Evolutionary conservation across 2,888 invertebrate genomes (phyloP).

Genomic region (Abscondita cerata): DNA sequence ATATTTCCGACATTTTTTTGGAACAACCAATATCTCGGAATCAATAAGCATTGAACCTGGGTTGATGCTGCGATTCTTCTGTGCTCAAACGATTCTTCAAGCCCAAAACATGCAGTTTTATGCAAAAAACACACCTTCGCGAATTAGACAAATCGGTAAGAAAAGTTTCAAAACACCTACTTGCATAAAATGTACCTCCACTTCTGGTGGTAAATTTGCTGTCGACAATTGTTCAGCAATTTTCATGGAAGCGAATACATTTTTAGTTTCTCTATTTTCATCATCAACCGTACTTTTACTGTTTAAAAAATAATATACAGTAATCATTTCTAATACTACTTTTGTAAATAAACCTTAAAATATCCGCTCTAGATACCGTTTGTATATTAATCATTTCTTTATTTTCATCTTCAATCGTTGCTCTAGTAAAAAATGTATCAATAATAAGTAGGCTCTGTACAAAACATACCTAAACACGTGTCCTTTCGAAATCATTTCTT

Average conservation of each 20-base stretch:
- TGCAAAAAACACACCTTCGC: slow-evolving; percentile 62
- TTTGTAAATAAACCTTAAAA: no score
- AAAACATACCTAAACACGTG: no score
- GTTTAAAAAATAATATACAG: no score
- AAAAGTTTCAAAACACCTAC: slow-evolving; percentile 24
- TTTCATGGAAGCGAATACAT: background rate
- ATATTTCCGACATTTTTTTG: slow-evolving; percentile 71
- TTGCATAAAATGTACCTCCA: slow-evolving; percentile 59
- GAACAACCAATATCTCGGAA: slow-evolving; percentile 74
- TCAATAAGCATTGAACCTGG: slow-evolving; percentile 69
- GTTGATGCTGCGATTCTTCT: slow-evolving; percentile 71
- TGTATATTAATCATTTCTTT: no score
- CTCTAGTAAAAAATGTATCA: no score
- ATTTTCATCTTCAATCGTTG: no score
- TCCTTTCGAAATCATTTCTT: no score
- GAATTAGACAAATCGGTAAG: background rate
- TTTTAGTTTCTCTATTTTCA: background rate
- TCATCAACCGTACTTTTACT: no score
- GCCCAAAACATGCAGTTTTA: slow-evolving; percentile 70
- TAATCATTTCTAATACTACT: no score
- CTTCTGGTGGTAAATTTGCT: slow-evolving; percentile 34
- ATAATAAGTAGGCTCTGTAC: no score
- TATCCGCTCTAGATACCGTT: no score
- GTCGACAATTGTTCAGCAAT: background rate
- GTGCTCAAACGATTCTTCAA: slow-evolving; percentile 70